Conservation (phyloP, 2,797 vertebrate genomes). For the Sebastes diploproa region DNA sequence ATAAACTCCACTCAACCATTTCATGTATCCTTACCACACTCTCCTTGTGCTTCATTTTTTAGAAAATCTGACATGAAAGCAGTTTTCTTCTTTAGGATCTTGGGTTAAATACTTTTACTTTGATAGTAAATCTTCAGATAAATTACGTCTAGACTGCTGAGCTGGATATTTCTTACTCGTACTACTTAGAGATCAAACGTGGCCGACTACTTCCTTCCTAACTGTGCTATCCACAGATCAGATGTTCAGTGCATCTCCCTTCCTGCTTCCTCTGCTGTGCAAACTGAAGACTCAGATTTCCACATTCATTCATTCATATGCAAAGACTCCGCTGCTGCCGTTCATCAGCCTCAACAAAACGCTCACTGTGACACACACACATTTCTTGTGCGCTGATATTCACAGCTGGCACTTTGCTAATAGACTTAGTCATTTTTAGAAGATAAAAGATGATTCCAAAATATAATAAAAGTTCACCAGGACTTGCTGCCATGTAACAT, state of each 20-base stretch:
- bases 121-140: not conserved
- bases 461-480: not conserved
- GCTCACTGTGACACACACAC: constrained; percentile 17
- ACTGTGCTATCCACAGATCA: constrained; percentile 1
- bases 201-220: not conserved
- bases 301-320: constrained; percentile 44
- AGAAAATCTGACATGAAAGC: constrained; percentile 2
- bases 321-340: constrained; percentile 30
- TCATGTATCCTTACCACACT: constrained; percentile 40
- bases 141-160: not conserved
- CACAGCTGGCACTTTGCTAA: not conserved
- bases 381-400: not conserved
- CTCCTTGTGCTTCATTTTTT: constrained; percentile 56
- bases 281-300: not conserved
- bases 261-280: constrained; percentile 10
- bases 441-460: not conserved
- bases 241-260: not conserved
- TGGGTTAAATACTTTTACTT: not conserved
- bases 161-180: not conserved
- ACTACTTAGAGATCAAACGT: not conserved
- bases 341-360: constrained; percentile 57
- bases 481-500: not conserved
- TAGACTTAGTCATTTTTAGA: not conserved
- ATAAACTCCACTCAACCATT: constrained; percentile 76
- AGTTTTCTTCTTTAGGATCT: not conserved